Evolutionary conservation across 2,797 vertebrate species (phyloP), one percentile per base, ranked within the genome.

Genomic region (Cuculus canorus): DNA sequence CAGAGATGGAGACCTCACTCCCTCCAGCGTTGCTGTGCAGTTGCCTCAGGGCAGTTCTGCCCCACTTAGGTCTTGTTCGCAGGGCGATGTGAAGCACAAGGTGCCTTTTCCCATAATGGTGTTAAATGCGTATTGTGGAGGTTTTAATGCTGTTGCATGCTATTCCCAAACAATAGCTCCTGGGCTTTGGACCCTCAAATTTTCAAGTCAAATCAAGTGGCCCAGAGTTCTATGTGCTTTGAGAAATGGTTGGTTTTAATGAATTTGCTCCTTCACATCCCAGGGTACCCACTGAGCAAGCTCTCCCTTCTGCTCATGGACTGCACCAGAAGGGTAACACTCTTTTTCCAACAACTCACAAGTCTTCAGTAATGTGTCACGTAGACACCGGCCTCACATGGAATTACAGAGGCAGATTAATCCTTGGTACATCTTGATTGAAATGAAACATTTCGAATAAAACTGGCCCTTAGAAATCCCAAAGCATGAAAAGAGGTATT

Each of bases 1-100:
- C 1, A 3, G 30, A 5, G 35, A 21, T 1, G 1, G 21, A 30
- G 45, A 59, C 32, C 21, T 39, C 1, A 1, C 10, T 71, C 16
- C 39, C 10, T 39, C 13, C 39, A 13, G 39, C 10, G 39, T 39
- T 39, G 39, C 13, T 39, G 10, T 39, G 39, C n/a, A n/a, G n/a
- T 39, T 39, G 39, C 13, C 39, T 39, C 39, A 39, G 39, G 39
- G 39, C n/a, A n/a, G n/a, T n/a, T n/a, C n/a, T n/a, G n/a, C n/a
- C 22, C 41, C 16, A 16, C 16, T 41, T 41, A 41, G 41, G 11
- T 16, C 41, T 16, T 41, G 41, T 16, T 41, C 41, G 41, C 41
- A 41, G n/a, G n/a, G n/a, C n/a, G n/a, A n/a, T n/a, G n/a, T n/a
- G n/a, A n/a, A n/a, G n/a, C n/a, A n/a, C n/a, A n/a, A n/a, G n/a